A percentile compares a stretch with the other conserved stretches of the same genome.
Conservation (phyloP, 2,113 vertebrate species). For the Euleptes europaea region DNA sequence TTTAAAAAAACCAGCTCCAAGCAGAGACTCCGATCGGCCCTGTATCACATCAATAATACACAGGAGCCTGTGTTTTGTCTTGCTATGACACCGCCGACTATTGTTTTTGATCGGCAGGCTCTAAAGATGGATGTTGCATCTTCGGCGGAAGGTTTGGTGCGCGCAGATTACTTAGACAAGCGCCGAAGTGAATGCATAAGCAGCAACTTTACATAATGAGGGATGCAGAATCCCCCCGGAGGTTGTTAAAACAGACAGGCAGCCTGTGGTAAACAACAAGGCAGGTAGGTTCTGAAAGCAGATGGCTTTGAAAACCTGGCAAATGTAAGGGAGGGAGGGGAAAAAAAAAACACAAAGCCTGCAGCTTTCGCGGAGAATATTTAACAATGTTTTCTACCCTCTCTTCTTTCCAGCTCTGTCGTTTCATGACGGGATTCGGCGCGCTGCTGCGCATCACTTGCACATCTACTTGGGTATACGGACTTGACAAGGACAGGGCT, state of each 20-base stretch:
- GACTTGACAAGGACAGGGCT: too few relatives aligned
- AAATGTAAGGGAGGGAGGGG: constrained; percentile 58
- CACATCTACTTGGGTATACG: too few relatives aligned
- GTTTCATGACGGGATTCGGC: too few relatives aligned
- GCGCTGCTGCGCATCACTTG: too few relatives aligned
- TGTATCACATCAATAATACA: constrained; percentile 59
- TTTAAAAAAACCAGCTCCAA: constrained; percentile 41
- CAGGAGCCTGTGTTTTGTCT: constrained; percentile 66
- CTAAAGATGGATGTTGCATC: constrained; percentile 69
- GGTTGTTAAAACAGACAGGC: constrained; percentile 87
- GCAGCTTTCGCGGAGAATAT: constrained; percentile 63
- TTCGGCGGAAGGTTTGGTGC: constrained; percentile 72
- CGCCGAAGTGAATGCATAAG: constrained; percentile 77
- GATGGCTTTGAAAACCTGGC: constrained; percentile 84
- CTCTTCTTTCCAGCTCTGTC: too few relatives aligned
- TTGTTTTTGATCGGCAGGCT: constrained; percentile 73
- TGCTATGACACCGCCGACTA: constrained; percentile 59
- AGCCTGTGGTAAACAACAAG: constrained; percentile 82
- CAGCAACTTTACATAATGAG: constrained; percentile 83
- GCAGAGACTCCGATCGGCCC: constrained; percentile 61
- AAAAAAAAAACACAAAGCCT: constrained; percentile 61
- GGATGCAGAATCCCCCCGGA: constrained; percentile 80
- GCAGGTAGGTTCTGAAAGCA: constrained; percentile 83
- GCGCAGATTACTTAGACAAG: constrained; percentile 81
- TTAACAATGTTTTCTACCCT: too few relatives aligned